Evolutionary conservation across 2,888 invertebrate genomes (phyloP).

Genomic region (Ormyrus rosae): DNA sequence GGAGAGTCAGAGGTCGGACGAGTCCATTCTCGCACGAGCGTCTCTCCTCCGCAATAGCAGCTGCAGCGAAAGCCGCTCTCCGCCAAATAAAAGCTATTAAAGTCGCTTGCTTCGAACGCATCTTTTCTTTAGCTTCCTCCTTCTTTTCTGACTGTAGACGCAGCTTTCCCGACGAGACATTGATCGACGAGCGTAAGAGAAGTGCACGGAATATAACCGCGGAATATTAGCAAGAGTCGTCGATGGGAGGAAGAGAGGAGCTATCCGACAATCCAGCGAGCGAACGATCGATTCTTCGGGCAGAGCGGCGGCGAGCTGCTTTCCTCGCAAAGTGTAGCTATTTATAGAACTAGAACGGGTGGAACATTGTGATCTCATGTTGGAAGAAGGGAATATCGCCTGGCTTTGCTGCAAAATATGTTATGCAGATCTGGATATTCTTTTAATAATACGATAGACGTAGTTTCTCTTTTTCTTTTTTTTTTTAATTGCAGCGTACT

Average conservation of each 20-base stretch:
- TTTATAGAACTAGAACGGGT: conserved; percentile 51
- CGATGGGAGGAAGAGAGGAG: conserved; percentile 3
- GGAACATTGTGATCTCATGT: conserved; percentile 23
- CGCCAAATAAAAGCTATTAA: conserved; percentile 1
- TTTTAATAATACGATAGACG: too few species aligned
- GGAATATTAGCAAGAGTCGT: conserved; percentile 17
- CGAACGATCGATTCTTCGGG: conserved; percentile 49
- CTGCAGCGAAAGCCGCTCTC: conserved; percentile 18
- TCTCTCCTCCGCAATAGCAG: neutral
- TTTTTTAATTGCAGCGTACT: too few species aligned
- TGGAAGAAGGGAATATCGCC: conserved; percentile 9
- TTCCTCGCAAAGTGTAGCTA: conserved; percentile 22
- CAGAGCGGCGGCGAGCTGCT: conserved; percentile 8
- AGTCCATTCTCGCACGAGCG: conserved; percentile 31
- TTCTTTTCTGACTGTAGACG: neutral
- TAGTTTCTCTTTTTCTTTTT: too few species aligned
- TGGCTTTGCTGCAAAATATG: neutral
- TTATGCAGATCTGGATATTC: too few species aligned
- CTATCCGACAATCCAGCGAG: conserved; percentile 39
- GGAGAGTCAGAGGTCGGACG: conserved; percentile 33
- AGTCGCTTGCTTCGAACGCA: too few species aligned
- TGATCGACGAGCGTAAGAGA: conserved; percentile 21
- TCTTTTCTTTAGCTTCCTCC: too few species aligned
- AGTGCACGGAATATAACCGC: conserved; percentile 13
- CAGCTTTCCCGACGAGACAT: conserved; percentile 15